Evolutionary conservation across 1,140 invertebrate species (phyloP).

Genomic region (Carcinoscorpius rotundicauda): DNA sequence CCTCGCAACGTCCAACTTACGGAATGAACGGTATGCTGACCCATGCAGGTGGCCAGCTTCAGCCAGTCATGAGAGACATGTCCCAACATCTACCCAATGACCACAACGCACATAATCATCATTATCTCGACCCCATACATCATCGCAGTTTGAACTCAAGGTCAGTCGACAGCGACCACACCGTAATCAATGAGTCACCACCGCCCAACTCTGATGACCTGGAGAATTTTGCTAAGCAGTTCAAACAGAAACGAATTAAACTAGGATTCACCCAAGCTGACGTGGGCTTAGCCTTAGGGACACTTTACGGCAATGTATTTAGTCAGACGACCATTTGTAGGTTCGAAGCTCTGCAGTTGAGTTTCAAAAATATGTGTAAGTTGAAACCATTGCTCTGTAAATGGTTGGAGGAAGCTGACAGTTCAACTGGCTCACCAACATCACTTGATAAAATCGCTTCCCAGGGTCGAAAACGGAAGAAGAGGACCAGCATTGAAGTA

Average conservation of each 20-base stretch:
- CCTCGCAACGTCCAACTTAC: constrained; percentile 14
- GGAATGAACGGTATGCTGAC: constrained; percentile 23
- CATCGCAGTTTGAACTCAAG: constrained; percentile 2
- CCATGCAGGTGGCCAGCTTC: background rate
- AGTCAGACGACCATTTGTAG: constrained; percentile 99
- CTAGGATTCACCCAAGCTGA: constrained; percentile 97
- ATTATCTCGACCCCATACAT: constrained; percentile 7
- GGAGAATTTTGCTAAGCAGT: constrained; percentile 98
- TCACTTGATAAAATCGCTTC: constrained; percentile 97
- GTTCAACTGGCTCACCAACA: constrained; percentile 95
- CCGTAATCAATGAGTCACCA: constrained; percentile 4
- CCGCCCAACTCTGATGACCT: constrained; percentile 91
- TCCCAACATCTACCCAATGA: constrained; percentile 4
- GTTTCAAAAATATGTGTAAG: constrained; percentile 99
- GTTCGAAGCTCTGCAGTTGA: constrained; percentile 97
- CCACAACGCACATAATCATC: constrained; percentile 16
- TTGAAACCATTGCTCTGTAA: constrained; percentile 96
- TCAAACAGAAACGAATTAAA: constrained; percentile 98
- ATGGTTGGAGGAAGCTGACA: constrained; percentile 98
- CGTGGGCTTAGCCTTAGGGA: constrained; percentile 92
- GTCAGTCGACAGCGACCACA: background rate
- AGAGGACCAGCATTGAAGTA: constrained; percentile 97
- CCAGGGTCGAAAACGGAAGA: constrained; percentile 88
- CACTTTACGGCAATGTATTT: constrained; percentile 98
- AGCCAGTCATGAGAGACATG: constrained; percentile 13